Evolutionary conservation across 2,113 vertebrate genomes (phyloP).

Genomic region (Sander vitreus): DNA sequence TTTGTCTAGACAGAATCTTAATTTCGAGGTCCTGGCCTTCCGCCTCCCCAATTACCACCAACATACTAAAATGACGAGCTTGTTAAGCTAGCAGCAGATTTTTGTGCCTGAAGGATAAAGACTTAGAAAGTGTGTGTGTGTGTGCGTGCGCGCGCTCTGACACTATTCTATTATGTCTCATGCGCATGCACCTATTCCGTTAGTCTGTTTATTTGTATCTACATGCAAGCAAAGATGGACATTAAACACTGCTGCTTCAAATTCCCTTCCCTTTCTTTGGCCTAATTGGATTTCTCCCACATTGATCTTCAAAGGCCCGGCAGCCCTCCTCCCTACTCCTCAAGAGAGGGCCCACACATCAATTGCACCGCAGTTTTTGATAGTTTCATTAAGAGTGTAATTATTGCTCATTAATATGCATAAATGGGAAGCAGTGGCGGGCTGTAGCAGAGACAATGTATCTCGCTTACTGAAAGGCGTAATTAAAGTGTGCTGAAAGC

Average conservation of each 20-base stretch:
- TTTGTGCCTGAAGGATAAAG: conserved; percentile 54
- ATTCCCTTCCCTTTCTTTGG: conserved; percentile 77
- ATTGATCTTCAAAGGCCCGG: conserved; percentile 85
- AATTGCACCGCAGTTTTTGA: conserved; percentile 81
- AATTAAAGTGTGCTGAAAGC: conserved; percentile 81
- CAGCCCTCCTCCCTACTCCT: conserved; percentile 72
- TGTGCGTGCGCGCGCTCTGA: conserved; percentile 5
- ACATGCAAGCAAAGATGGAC: conserved; percentile 58
- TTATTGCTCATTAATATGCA: conserved; percentile 87
- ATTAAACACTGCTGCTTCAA: conserved; percentile 77
- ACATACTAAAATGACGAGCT: conserved; percentile 43
- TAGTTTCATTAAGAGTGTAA: conserved; percentile 86
- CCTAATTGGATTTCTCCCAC: conserved; percentile 86
- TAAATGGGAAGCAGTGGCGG: conserved; percentile 73
- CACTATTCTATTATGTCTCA: conserved; percentile 42
- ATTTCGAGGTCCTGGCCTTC: conserved; percentile 47
- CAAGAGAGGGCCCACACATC: conserved; percentile 79
- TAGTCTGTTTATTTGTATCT: conserved; percentile 51
- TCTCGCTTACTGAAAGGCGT: conserved; percentile 77
- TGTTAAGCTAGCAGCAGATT: conserved; percentile 60
- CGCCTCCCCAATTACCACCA: conserved; percentile 46
- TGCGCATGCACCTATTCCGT: conserved; percentile 48
- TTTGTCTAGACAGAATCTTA: conserved; percentile 68
- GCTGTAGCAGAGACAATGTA: conserved; percentile 70
- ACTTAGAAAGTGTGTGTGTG: conserved; percentile 32